Base-by-base conservation (phyloP, 2,797 vertebrate genomes). In the Amblyraja radiata region DNA sequence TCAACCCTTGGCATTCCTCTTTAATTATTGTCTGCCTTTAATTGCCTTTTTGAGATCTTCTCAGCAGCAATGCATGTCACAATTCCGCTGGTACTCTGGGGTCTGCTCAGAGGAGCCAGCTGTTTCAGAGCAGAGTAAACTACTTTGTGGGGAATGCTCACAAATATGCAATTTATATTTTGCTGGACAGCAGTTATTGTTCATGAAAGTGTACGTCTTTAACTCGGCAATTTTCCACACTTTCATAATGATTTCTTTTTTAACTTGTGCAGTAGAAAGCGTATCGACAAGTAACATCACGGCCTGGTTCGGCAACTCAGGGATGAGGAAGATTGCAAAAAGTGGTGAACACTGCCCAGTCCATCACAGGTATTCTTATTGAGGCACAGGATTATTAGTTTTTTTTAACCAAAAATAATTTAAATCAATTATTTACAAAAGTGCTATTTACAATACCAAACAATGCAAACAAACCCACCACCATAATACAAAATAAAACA, bases 11-110 rank as follows among this genome's bases (percentile, higher is more conserved):
- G 84, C 61, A 88, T 88, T 36, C n/a, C 63, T 68, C 84, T 84
- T 84, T 88, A 68, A 88, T 88, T 88, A 68, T 88, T 32, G 32
- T 36, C 63, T 68, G 84, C 21, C 84, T 88, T 88, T 88, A 88
- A 88, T 88, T 88, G 84, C 61, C 61, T 68, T 88, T 88, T 68
- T 68, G 36, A 68, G 84, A 88, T 68, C 84, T 18, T 68, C 84
- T 68, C 7, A 32, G 84, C 61, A 65, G n/a, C 28, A 88, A 18
- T 88, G 36, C 0, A 88, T 36, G 65, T 8, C n/a, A 36, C n/a
- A 36, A 16, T 88, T 63, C 84, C 61, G 23, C 0, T 68, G 61
- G n/a, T 68, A 36, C 63, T 32, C 84, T 36, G 10, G 61, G 63
- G n/a, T 6, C 63, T 68, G 61, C 61, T 88, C n/a, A 36, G 16